Base-by-base conservation (phyloP, 1,140 invertebrate species). In the Platyscapa corneri region DNA sequence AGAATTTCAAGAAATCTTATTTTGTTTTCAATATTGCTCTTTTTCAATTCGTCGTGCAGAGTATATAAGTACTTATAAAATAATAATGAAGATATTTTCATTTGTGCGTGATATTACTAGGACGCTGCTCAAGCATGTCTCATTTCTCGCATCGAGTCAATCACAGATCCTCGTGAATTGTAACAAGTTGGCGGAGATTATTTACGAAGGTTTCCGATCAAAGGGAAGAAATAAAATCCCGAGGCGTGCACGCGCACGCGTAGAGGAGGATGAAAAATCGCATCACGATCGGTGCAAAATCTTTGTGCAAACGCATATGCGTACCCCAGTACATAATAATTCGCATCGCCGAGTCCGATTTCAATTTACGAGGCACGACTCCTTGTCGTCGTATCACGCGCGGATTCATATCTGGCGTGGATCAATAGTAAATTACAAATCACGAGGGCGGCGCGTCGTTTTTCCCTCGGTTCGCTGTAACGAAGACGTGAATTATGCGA, bases 331-430 rank as follows among this genome's bases (percentile, higher is more conserved):
- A 37, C 92, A 92, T 92, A 92, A 92, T 92, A 92, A 91, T 91
- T 90, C 90, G 90, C 91, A 83, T 91, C 89, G 88, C 90, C 92
- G 91, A 88, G 86, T 91, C 88, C 90, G 91, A 91, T 91, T 91
- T 92, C 91, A 91, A 92, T 92, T 87, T 46, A 34, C 34, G 37
- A 1, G 27, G 34, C 53, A 87, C 80, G 87, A 86, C 87, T 88
- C 86, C 82, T 83, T 86, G 76, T 49, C 37, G 64, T 75, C 72
- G 60, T 76, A 82, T 81, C 80, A 30, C 18, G 32, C 37, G 67
- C 30, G 49, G n/a, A 82, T 83, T 56, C 30, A 34, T 75, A 49
- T 34, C 42, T 37, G n/a, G 18, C 37, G n/a, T n/a, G n/a, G 30
- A 7, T 78, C 20, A 60, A 60, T 20, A 8, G 39, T 42, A 74